phyloP scores from a whole-genome alignment of 2,113 vertebrate genomes.

The Atrichornis clamosus region DNA sequence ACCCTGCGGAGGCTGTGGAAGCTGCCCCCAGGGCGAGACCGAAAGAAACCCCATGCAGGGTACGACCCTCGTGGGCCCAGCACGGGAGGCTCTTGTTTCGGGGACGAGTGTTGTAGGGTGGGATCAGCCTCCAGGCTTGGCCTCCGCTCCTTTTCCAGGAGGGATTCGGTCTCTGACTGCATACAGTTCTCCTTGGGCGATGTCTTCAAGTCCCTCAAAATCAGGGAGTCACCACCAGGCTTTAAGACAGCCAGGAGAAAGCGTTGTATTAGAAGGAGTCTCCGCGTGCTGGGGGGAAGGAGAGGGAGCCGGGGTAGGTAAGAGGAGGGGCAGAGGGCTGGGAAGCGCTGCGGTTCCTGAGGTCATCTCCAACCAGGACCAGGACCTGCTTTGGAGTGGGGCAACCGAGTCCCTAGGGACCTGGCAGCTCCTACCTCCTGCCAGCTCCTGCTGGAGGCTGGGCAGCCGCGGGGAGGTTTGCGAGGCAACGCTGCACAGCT shows the following conservation, averaged over 20 bases:
- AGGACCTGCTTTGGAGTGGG: not conserved
- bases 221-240: slow-evolving; percentile 81
- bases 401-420: not conserved
- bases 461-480: not conserved
- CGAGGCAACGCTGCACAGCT: slow-evolving; percentile 11
- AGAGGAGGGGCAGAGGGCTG: slow-evolving; percentile 44
- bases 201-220: slow-evolving; percentile 82
- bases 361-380: not conserved
- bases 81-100: slow-evolving; percentile 56
- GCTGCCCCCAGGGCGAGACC: slow-evolving; percentile 53
- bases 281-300: not conserved
- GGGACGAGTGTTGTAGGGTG: slow-evolving; percentile 47
- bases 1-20: slow-evolving; percentile 82
- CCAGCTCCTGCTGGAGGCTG: not conserved
- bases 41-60: slow-evolving; percentile 68
- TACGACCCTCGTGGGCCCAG: slow-evolving; percentile 69
- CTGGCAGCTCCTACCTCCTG: not conserved
- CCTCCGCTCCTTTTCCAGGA: slow-evolving; percentile 81
- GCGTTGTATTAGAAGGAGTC: slow-evolving; percentile 56
- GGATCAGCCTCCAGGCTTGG: slow-evolving; percentile 50
- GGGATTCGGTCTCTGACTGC: slow-evolving; percentile 82
- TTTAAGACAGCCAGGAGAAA: slow-evolving; percentile 70
- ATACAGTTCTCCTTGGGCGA: slow-evolving; percentile 77
- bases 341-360: slow-evolving; percentile 14
- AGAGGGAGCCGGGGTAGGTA: slow-evolving; percentile 1